Conservation (phyloP, 2,888 invertebrate species). For the Thysanoteuthis rhombus region DNA sequence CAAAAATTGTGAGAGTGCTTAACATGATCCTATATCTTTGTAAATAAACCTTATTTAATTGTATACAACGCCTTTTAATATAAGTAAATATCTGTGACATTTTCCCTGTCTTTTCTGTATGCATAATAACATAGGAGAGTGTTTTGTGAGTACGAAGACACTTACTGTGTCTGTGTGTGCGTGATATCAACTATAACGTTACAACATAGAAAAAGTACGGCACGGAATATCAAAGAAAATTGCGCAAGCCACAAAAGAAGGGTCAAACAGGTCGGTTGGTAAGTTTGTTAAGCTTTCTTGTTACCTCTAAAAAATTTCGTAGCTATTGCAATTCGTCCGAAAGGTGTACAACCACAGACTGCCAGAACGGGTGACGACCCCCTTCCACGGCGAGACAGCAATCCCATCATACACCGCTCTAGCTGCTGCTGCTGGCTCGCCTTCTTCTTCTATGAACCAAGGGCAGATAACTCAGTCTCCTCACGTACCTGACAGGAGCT, state of each 20-base stretch:
- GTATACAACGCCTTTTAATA: neutral
- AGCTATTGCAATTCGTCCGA: neutral
- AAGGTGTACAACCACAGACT: slow-evolving; percentile 23
- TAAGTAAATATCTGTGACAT: neutral
- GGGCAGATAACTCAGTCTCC: neutral
- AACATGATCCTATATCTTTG: neutral
- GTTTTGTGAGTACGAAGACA: neutral
- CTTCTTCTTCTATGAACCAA: neutral
- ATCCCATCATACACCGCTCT: slow-evolving; percentile 18
- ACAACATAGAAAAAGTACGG: neutral
- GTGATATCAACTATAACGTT: neutral
- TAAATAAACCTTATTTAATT: neutral
- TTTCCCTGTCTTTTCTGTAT: neutral
- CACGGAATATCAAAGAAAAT: neutral
- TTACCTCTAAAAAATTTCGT: neutral
- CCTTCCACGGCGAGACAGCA: neutral
- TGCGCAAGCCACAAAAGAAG: neutral
- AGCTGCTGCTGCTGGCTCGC: neutral
- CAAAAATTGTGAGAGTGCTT: neutral
- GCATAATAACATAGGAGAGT: neutral
- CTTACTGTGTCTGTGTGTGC: neutral
- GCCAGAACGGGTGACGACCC: neutral
- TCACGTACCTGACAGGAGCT: too few species aligned
- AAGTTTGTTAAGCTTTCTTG: neutral
- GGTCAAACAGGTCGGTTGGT: neutral